These are phyloP conservation scores for Perccottus glenii DNA, from an alignment of 2,113 vertebrate species.

Conservation along the genomic window DNA sequence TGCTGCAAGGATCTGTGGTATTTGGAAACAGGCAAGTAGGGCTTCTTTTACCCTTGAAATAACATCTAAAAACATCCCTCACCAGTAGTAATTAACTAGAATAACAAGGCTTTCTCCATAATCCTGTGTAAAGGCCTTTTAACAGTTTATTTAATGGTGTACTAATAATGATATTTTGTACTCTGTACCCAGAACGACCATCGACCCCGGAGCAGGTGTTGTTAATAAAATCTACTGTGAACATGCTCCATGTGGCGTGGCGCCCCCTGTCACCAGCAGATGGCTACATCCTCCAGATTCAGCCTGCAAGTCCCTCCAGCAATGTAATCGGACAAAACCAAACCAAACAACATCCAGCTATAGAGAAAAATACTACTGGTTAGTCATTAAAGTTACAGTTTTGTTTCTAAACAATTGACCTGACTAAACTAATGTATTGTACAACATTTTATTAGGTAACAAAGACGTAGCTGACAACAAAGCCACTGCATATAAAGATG, in stretches of 20 bases:
- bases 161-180: neutral
- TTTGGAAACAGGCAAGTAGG: conserved; percentile 92
- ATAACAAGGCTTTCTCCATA: too few species aligned
- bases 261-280: conserved; percentile 92
- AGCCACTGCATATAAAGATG: conserved; percentile 5
- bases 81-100: too few species aligned
- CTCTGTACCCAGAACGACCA: conserved; percentile 84
- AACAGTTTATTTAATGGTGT: too few species aligned
- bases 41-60: neutral
- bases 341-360: neutral
- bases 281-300: conserved; percentile 91
- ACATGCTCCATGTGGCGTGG: conserved; percentile 95
- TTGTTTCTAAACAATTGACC: too few species aligned
- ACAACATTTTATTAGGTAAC: conserved; percentile 20
- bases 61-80: too few species aligned
- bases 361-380: conserved; percentile 25
- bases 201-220: conserved; percentile 87
- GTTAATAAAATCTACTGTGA: conserved; percentile 92
- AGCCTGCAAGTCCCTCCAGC: conserved; percentile 68
- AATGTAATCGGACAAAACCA: neutral
- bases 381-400: neutral
- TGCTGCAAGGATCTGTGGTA: conserved; percentile 99
- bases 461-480: conserved; percentile 27
- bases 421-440: neutral
- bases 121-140: too few species aligned